A percentile compares a stretch with the other conserved stretches of the same genome.
Evolutionary conservation across 2,113 vertebrate genomes (phyloP).

Genomic region (Lanius ludovicianus): DNA sequence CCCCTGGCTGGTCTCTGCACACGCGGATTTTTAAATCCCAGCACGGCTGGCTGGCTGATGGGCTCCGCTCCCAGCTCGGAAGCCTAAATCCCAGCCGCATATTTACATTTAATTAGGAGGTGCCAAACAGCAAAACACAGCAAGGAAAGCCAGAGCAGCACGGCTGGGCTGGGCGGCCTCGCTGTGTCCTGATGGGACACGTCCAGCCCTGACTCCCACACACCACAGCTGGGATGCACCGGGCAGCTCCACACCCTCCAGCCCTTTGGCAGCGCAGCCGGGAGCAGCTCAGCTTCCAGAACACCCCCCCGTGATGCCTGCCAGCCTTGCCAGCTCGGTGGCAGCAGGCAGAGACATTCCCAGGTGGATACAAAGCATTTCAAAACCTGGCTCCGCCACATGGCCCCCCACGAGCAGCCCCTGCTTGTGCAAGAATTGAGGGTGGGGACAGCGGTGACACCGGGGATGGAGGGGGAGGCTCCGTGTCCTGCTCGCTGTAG

Average conservation of each 20-base stretch:
- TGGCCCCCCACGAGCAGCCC: accelerated
- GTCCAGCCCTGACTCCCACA: not conserved
- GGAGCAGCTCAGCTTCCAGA: not conserved
- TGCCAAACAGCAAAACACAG: conserved; percentile 49
- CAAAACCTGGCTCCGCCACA: not conserved
- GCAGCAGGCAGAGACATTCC: not conserved
- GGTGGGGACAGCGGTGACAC: not conserved
- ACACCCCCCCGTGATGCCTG: not conserved
- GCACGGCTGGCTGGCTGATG: conserved; percentile 57
- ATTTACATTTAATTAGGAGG: conserved; percentile 69
- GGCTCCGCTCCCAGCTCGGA: conserved; percentile 51
- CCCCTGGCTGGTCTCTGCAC: conserved; percentile 17
- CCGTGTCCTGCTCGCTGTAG: not conserved
- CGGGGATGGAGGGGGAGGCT: not conserved
- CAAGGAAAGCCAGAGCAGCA: not conserved
- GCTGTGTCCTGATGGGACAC: accelerated
- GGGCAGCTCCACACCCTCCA: not conserved
- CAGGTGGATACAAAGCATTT: not conserved
- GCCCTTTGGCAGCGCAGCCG: accelerated
- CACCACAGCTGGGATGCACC: accelerated
- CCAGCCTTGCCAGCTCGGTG: not conserved
- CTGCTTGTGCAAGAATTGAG: accelerated
- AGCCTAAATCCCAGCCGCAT: conserved; percentile 59
- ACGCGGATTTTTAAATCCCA: conserved; percentile 33
- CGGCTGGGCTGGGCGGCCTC: not conserved